Percentiles rank a stretch among this genome's conserved stretches.
phyloP scores from a whole-genome alignment of 2,888 invertebrate genomes.

The Drosophila koepferae region DNA sequence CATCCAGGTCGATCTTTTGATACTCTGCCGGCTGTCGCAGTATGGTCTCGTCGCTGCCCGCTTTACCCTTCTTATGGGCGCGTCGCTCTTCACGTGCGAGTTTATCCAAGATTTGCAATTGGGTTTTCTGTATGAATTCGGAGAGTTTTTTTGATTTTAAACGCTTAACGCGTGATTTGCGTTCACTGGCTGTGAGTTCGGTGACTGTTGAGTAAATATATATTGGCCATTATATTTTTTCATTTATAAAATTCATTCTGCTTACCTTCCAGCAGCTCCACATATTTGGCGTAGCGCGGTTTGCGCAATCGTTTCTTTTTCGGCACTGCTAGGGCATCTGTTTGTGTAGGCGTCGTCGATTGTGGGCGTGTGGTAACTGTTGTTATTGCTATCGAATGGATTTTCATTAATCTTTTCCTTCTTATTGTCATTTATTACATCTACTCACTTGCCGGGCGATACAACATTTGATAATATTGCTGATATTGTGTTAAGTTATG shows the following conservation, averaged over 20 bases:
- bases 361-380: conserved; percentile 64
- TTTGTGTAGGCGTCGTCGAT: conserved; percentile 77
- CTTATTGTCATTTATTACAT: neutral
- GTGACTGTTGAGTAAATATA: conserved; percentile 86
- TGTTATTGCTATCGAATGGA: conserved; percentile 10
- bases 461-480: conserved; percentile 74
- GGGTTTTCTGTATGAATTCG: conserved; percentile 87
- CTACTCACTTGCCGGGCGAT: conserved; percentile 68
- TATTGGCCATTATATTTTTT: neutral
- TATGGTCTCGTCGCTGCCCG: conserved; percentile 2
- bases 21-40: conserved; percentile 81
- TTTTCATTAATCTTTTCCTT: conserved; percentile 8
- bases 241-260: neutral
- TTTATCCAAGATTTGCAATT: conserved; percentile 78
- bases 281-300: conserved; percentile 86
- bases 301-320: conserved; percentile 66
- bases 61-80: conserved; percentile 40
- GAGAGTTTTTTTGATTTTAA: conserved; percentile 89
- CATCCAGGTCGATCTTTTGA: conserved; percentile 82
- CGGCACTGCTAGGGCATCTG: conserved; percentile 55
- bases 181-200: conserved; percentile 87
- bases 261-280: conserved; percentile 89
- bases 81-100: conserved; percentile 59
- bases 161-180: conserved; percentile 89
- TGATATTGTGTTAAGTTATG: conserved; percentile 60